Base-by-base conservation (phyloP, 2,888 invertebrate species). In the Lamellibrachia columna region DNA sequence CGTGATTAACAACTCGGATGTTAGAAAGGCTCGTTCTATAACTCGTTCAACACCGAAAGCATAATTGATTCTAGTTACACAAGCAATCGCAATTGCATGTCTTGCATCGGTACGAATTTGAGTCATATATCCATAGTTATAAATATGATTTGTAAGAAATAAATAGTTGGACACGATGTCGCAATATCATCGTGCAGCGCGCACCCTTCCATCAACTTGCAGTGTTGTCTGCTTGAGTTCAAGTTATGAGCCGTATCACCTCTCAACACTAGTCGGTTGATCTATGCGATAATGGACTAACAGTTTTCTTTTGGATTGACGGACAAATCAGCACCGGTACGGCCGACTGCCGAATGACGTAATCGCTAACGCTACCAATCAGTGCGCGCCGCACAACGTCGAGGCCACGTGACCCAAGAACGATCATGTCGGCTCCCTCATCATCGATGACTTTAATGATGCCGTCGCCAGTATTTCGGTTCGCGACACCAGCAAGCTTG, bases 291-390 rank as follows among this genome's bases (percentile, higher is more conserved):
- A 58, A 15, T 58, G 15, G 11, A 22, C 6, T n/a, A 15, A 11
- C 75, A 22, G 2, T 75, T n/a, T 75, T 75, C 15, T 58, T 58
- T 58, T 2, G 22, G 3, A 3, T 3, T 6, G 75, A 1, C 22
- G 2, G 75, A n/a, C 15, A 75, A 53, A 92, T 90, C 8, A 92
- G 8, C 28, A 90, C 90, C 28, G 92, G 92, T 9, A 53, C 40
- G 52, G 52, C 22, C 40, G 92, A 53, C 52, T 92, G 22, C 7
- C 90, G 90, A 90, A 75, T 53, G 90, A 92, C 90, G 58, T 92
- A 92, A 22, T 92, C 92, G 92, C 90, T 90, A 3, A 92, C 92
- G 2, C 90, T 90, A 8, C 92, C 92, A 2, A 92, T 53, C 53
- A 92, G 28, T n/a, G 92, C 90, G n/a, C 92, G n/a, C 7, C 58